A percentile compares a stretch with the other conserved stretches of the same genome.
phyloP scores from a whole-genome alignment of 2,888 invertebrate species.

The Galeruca laticollis region DNA sequence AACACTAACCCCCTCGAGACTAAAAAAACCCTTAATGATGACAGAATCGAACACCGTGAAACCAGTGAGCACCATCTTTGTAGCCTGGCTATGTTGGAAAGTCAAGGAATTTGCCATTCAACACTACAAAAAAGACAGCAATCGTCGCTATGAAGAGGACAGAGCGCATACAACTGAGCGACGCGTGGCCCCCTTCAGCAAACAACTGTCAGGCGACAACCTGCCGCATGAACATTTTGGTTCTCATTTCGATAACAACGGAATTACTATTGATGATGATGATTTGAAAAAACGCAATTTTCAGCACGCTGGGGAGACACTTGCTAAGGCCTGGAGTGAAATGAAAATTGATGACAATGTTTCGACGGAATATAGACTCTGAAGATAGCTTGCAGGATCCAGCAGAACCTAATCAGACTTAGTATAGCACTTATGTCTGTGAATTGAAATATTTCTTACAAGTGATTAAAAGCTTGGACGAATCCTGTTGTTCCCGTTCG shows the following conservation, averaged over 20 bases:
- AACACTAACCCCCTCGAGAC: too few species aligned
- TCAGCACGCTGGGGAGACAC: conserved; percentile 8
- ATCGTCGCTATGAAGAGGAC: not conserved
- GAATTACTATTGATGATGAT: conserved; percentile 13
- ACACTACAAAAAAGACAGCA: conserved; percentile 7
- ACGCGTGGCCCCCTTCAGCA: conserved; percentile 20
- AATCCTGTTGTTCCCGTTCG: not conserved
- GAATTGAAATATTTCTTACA: too few species aligned
- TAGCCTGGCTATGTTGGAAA: not conserved
- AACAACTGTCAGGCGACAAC: conserved; percentile 54
- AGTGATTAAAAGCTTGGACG: not conserved
- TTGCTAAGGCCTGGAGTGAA: conserved; percentile 12
- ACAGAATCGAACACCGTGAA: not conserved
- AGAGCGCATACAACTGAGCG: conserved; percentile 6
- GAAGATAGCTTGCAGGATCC: not conserved
- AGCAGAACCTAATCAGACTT: not conserved
- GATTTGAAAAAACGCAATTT: conserved; percentile 17
- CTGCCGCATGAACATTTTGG: conserved; percentile 49
- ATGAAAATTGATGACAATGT: conserved; percentile 8
- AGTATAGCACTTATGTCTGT: not conserved
- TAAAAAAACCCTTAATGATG: too few species aligned
- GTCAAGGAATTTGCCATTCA: conserved; percentile 2
- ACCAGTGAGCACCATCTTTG: not conserved
- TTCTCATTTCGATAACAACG: conserved; percentile 60
- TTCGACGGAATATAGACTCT: not conserved